These are phyloP conservation scores for Leucozona laternaria DNA, from an alignment of 2,888 invertebrate species.

Conservation along the genomic window DNA sequence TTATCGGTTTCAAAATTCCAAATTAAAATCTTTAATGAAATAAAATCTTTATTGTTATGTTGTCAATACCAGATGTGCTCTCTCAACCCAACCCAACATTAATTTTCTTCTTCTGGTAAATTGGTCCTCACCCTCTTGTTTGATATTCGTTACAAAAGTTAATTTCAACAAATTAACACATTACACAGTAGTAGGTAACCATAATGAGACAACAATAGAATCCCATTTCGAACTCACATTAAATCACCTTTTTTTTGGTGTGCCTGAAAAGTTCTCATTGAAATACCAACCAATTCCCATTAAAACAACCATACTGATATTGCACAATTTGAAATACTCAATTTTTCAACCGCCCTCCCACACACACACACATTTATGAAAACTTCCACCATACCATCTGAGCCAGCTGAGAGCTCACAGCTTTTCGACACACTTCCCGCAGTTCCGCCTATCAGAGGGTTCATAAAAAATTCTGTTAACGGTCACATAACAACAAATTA, in stretches of 20 bases:
- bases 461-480: slow-evolving; percentile 69
- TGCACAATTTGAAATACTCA: slow-evolving; percentile 1
- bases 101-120: neutral
- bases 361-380: slow-evolving; percentile 33
- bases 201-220: neutral
- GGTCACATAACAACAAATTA: slow-evolving; percentile 73
- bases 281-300: slow-evolving; percentile 31
- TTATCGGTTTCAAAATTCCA: neutral
- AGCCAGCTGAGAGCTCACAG: neutral
- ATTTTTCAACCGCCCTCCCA: neutral
- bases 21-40: neutral
- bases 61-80: neutral
- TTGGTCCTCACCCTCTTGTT: neutral
- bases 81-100: neutral
- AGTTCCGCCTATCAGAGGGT: slow-evolving; percentile 29
- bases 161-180: neutral
- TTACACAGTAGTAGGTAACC: neutral
- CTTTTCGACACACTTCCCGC: slow-evolving; percentile 8
- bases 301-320: slow-evolving; percentile 8
- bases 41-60: neutral
- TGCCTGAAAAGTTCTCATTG: neutral
- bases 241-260: neutral
- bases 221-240: neutral
- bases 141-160: neutral
- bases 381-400: neutral